phyloP scores from a whole-genome alignment of 2,113 vertebrate genomes.

The Dolichotis patagonum region DNA sequence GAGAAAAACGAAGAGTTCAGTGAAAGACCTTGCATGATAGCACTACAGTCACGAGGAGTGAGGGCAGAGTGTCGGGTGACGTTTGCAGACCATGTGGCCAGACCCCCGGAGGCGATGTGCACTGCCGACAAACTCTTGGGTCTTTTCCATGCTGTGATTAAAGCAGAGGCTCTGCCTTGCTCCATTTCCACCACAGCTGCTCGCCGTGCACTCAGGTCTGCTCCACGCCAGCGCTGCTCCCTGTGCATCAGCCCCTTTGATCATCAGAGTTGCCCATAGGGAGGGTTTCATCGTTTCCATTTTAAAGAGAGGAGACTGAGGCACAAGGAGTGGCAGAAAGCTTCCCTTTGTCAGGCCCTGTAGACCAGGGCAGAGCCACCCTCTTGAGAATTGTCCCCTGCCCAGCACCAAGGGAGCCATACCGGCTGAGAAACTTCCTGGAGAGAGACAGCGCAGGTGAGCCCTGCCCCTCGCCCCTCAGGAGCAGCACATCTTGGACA shows the following conservation, averaged over 20 bases:
- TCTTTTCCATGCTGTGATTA: background rate
- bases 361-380: background rate
- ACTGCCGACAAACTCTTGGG: too few relatives aligned
- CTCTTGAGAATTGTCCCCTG: accelerated
- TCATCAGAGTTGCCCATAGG: background rate
- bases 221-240: background rate
- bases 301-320: background rate
- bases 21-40: background rate
- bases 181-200: background rate
- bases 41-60: background rate
- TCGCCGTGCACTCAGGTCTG: background rate
- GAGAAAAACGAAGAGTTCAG: background rate
- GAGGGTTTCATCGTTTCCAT: background rate
- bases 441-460: background rate
- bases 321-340: too few relatives aligned
- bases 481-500: background rate
- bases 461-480: accelerated
- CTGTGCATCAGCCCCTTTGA: background rate
- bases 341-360: background rate
- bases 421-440: too few relatives aligned
- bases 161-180: background rate
- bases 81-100: background rate
- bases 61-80: background rate
- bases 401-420: background rate
- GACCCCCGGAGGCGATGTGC: too few relatives aligned